Evolutionary conservation across 1,140 invertebrate genomes (phyloP).

Genomic region (Drosophila pachea): DNA sequence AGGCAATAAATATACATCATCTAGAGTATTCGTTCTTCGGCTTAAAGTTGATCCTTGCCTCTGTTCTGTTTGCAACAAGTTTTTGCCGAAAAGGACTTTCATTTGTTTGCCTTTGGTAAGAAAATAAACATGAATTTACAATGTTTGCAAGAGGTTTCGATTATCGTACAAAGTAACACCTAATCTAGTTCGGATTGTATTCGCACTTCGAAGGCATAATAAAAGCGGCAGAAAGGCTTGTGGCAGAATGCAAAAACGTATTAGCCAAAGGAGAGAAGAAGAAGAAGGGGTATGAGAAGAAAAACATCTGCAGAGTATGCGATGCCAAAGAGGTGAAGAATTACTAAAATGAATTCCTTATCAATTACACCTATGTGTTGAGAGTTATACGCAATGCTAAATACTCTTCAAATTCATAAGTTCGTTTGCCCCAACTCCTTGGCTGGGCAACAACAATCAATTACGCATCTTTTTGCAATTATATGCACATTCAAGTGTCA

Average conservation of each 20-base stretch:
- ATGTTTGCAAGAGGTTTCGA: constrained; percentile 12
- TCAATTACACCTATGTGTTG: no score
- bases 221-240: not conserved
- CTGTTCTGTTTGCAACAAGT: constrained; percentile 16
- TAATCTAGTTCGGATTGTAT: not conserved
- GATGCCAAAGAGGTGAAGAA: no score
- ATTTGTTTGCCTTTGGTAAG: constrained; percentile 25
- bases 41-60: not conserved
- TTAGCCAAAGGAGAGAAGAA: no score
- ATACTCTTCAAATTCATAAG: no score
- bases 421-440: not conserved
- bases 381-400: no score
- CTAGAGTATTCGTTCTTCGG: not conserved
- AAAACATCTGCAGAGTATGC: no score
- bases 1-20: not conserved
- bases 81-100: constrained; percentile 27
- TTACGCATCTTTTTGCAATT: constrained; percentile 56
- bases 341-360: no score
- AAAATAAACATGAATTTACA: constrained; percentile 23
- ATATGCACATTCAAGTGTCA: constrained; percentile 54
- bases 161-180: constrained; percentile 2
- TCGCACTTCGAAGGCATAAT: not conserved
- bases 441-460: constrained; percentile 34
- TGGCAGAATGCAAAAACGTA: no score
- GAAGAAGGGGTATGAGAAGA: no score